Evolutionary conservation across 2,888 invertebrate species (phyloP).

Genomic region (Didymodactylos carnosus): DNA sequence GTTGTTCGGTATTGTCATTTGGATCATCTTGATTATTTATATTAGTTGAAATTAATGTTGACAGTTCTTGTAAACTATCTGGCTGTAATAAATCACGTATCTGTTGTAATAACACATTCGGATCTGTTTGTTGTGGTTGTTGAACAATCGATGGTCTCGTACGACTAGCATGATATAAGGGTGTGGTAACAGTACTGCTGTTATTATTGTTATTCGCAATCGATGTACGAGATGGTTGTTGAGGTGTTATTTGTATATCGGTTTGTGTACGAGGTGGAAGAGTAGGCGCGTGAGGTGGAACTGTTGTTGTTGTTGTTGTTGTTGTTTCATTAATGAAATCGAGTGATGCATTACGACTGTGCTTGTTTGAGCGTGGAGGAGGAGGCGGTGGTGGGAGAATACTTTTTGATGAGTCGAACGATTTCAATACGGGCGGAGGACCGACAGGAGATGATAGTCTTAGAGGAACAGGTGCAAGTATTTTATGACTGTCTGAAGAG

Average conservation of each 20-base stretch:
- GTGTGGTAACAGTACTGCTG: not conserved
- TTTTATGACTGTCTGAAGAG: not conserved
- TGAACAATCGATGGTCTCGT: not conserved
- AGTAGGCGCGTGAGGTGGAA: not conserved
- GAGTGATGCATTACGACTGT: not conserved
- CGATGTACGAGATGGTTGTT: not conserved
- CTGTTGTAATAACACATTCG: not conserved
- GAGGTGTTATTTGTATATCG: not conserved
- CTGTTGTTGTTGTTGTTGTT: too few species aligned
- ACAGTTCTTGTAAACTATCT: not conserved
- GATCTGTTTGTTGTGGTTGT: not conserved
- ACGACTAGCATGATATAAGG: not conserved
- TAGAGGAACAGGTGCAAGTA: not conserved
- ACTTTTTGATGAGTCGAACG: not conserved
- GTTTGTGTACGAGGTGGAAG: not conserved
- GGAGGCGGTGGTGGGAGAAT: conserved; percentile 10
- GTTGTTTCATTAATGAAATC: too few species aligned
- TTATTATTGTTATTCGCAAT: not conserved
- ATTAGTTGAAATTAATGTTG: not conserved
- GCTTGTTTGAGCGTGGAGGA: not conserved
- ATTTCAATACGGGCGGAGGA: not conserved
- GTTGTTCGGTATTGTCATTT: not conserved
- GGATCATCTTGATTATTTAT: too few species aligned
- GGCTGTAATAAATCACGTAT: not conserved
- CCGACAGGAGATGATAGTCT: not conserved